Evolutionary conservation across 2,113 vertebrate species (phyloP), one percentile per base, ranked within the genome.

Genomic region (Engraulis encrasicolus): DNA sequence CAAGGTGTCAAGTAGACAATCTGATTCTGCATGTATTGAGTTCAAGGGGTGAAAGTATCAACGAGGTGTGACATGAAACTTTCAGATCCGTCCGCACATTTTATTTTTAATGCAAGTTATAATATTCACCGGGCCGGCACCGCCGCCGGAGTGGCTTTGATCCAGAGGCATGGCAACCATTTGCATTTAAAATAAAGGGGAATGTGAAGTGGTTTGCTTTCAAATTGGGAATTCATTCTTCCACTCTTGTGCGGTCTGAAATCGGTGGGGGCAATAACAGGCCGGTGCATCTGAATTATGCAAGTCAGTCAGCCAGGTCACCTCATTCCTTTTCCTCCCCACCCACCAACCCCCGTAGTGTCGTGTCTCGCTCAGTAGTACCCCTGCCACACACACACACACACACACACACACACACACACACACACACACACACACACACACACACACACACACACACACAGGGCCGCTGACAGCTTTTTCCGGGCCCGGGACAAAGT

Each of bases 321-420:
- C 66, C 14, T 74, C 15, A 74, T 17, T 52, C 80, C 54, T 50
- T 66, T 50, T 19, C 31, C 66, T 74, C 0, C 31, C 66, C 66
- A 74, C 12, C 27, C 20, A 14, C 50, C n/a, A 1, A 12, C 27
- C 31, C 23, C 34, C 18, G n/a, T n/a, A n/a, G n/a, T n/a, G n/a
- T n/a, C 31, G n/a, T 50, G 50, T 71, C 78, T 18, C 78, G 78
- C 31, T 50, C 61, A 77, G 23, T 71, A 77, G 23, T 77, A 83
- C 79, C 80, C 82, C 54, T 84, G 50, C 50, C 20, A 81, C 31
- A n/a, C 78, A 71, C 66, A 23, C 50, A 3, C n/a, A 1, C 3
- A 17, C 31, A 12, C 27, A 11, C 15, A 74, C 31, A 2, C 66
- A 9, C 27, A 5, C 58, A 31, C n/a, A 9, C 23, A 31, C 11